Evolutionary conservation across 2,888 invertebrate genomes (phyloP).

Genomic region (Icerya purchasi): DNA sequence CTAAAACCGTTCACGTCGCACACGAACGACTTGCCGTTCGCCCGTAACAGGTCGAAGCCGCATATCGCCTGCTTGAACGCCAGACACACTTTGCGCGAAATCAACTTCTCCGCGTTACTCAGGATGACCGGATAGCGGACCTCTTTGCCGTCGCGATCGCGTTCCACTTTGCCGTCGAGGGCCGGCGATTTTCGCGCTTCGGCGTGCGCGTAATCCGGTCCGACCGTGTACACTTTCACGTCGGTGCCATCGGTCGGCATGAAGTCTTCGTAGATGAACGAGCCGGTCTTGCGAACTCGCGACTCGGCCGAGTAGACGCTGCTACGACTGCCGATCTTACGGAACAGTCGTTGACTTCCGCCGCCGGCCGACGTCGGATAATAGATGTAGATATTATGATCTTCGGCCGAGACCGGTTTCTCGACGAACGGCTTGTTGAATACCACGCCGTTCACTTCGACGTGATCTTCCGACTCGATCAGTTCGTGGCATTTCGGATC

Average conservation of each 20-base stretch:
- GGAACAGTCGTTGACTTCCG: conserved; percentile 87
- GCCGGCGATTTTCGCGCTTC: conserved; percentile 98
- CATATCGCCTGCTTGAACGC: conserved; percentile 97
- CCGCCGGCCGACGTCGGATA: conserved; percentile 97
- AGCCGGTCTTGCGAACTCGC: conserved; percentile 85
- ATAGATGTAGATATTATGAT: conserved; percentile 99
- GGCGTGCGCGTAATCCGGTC: conserved; percentile 97
- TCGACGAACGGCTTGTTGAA: conserved; percentile 99
- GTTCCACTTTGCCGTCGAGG: conserved; percentile 90
- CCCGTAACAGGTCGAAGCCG: conserved; percentile 92
- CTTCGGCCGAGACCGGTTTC: conserved; percentile 97
- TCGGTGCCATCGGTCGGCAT: conserved; percentile 96
- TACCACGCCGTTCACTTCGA: conserved; percentile 83
- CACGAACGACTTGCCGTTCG: conserved; percentile 95
- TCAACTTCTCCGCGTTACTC: conserved; percentile 89
- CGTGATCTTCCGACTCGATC: conserved; percentile 88
- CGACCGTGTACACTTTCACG: conserved; percentile 80
- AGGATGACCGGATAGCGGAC: conserved; percentile 96
- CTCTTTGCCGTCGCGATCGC: conserved; percentile 95
- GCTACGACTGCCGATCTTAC: conserved; percentile 97
- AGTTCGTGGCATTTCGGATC: conserved; percentile 77
- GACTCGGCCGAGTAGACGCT: conserved; percentile 97
- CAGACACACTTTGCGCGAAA: conserved; percentile 89
- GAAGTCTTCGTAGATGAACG: conserved; percentile 99
- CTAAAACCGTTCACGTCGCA: conserved; percentile 99